phyloP scores from a whole-genome alignment of 92 coral and sea anemone species.

The Diadumene lineata region DNA sequence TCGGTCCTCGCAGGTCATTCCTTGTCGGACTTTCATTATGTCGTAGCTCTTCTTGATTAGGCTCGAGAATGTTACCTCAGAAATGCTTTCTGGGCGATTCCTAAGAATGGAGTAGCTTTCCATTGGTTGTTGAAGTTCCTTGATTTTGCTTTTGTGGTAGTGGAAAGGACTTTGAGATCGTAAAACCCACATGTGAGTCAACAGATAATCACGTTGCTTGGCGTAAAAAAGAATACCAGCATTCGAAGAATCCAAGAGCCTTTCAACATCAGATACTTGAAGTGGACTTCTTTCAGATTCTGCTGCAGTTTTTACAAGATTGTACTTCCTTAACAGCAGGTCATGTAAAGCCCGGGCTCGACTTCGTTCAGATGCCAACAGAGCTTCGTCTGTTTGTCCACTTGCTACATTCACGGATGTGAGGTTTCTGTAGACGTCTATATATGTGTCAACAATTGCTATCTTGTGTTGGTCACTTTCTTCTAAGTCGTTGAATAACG shows the following conservation, averaged over 20 bases:
- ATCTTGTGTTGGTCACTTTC: slow-evolving; percentile 24
- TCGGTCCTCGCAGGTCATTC: slow-evolving; percentile 6
- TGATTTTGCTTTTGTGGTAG: not conserved
- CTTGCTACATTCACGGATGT: slow-evolving; percentile 4
- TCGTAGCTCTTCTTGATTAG: not conserved
- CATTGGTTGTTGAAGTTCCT: not conserved
- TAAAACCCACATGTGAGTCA: not conserved
- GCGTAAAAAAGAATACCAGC: not conserved
- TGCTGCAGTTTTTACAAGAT: not conserved
- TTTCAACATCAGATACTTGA: not conserved
- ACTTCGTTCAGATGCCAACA: slow-evolving; percentile 30
- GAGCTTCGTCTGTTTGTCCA: slow-evolving; percentile 29
- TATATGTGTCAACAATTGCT: slow-evolving; percentile 14
- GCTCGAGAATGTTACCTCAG: not conserved
- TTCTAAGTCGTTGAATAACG: slow-evolving; percentile 13
- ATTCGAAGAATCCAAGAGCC: not conserved
- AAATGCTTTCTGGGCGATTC: not conserved
- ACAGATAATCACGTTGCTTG: not conserved
- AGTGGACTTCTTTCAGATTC: not conserved
- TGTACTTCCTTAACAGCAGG: not conserved
- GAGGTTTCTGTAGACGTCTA: not conserved
- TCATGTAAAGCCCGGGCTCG: slow-evolving; percentile 35
- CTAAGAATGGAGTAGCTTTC: not conserved
- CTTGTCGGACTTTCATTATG: not conserved
- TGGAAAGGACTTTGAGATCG: not conserved